phyloP scores from a whole-genome alignment of 2,113 vertebrate species.

The Hydropotes inermis region DNA sequence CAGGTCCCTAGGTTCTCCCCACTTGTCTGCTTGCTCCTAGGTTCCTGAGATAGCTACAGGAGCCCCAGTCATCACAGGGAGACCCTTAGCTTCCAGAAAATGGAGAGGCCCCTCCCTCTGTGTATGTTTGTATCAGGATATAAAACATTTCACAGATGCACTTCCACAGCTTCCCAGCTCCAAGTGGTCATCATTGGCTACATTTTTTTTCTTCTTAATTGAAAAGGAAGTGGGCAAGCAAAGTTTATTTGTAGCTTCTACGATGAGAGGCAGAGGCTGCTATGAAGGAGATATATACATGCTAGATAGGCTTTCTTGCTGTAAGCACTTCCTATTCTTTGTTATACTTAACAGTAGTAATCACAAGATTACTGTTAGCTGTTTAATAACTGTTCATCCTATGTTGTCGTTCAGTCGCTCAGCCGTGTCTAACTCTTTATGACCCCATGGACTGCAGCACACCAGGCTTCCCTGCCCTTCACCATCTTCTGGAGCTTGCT shows the following conservation, averaged over 20 bases:
- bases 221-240: not conserved
- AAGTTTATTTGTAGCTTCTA: not conserved
- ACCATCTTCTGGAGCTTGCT: accelerated
- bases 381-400: not conserved
- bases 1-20: not conserved
- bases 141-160: not conserved
- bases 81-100: not conserved
- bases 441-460: not conserved
- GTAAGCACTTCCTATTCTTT: not conserved
- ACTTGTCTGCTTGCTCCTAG: not conserved
- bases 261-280: not conserved
- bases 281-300: not conserved
- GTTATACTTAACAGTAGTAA: not conserved
- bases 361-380: not conserved
- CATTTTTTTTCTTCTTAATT: not conserved
- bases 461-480: not conserved
- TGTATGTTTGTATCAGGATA: not conserved
- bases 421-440: not conserved
- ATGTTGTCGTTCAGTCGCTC: not conserved
- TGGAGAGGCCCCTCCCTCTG: not conserved
- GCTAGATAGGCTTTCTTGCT: not conserved
- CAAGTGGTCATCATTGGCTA: not conserved
- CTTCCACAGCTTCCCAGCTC: not conserved
- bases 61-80: not conserved
- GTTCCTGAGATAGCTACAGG: not conserved